Percentiles rank a stretch among this genome's conserved stretches.
Evolutionary conservation across 2,888 invertebrate genomes (phyloP).

Genomic region (Chloromyia formosa): DNA sequence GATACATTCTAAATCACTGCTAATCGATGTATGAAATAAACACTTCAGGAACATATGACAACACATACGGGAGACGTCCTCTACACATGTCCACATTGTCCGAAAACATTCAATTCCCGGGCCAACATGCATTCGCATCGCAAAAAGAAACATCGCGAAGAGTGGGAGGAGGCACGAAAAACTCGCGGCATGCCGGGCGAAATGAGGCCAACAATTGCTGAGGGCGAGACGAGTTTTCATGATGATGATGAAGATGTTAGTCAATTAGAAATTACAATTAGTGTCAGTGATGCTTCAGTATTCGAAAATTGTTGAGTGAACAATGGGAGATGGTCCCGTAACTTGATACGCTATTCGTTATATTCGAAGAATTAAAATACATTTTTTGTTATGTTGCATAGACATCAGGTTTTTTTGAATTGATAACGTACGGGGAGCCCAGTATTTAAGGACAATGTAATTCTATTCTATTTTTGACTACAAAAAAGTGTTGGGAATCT

Average conservation of each 20-base stretch:
- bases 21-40: conserved; percentile 20
- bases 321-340: no score
- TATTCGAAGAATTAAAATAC: no score
- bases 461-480: no score
- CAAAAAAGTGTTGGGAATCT: no score
- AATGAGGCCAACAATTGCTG: background rate
- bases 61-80: conserved; percentile 49
- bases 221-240: background rate
- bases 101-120: conserved; percentile 50
- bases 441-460: no score
- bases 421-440: no score
- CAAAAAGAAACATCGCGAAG: conserved; percentile 48
- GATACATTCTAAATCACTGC: conserved; percentile 3
- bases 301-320: background rate
- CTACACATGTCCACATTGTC: conserved; percentile 49
- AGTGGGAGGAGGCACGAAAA: conserved; percentile 44
- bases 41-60: conserved; percentile 45
- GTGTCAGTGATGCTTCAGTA: background rate
- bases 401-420: no score
- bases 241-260: background rate
- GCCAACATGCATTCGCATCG: conserved; percentile 50
- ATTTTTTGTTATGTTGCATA: no score
- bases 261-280: background rate
- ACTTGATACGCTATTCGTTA: no score
- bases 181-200: conserved; percentile 32